phyloP scores from a whole-genome alignment of 2,888 invertebrate genomes.

The Amblyjoppa proteus region DNA sequence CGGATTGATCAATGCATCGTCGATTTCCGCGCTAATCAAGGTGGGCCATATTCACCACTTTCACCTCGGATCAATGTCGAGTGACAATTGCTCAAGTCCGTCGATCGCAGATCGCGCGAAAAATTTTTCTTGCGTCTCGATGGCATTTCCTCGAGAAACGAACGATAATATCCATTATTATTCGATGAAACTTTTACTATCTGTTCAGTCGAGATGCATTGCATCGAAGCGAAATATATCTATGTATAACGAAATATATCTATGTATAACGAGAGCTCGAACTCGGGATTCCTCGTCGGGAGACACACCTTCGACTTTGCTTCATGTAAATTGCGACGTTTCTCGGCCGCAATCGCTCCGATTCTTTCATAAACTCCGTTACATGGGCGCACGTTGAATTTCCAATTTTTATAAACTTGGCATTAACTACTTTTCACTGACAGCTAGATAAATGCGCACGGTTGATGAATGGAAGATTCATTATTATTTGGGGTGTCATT shows the following conservation, averaged over 20 bases:
- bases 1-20: too few relatives aligned
- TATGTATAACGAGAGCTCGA: not conserved
- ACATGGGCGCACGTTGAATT: constrained; percentile 19
- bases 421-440: not conserved
- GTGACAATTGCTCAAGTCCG: not conserved
- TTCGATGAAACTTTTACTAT: constrained; percentile 4
- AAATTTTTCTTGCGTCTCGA: not conserved
- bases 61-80: not conserved
- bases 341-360: constrained; percentile 15
- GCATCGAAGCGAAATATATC: not conserved
- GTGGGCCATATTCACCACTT: too few relatives aligned
- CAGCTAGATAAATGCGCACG: not conserved
- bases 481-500: not conserved
- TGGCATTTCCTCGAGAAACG: not conserved
- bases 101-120: not conserved
- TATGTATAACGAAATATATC: not conserved
- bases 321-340: constrained; percentile 39
- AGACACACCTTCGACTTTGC: constrained; percentile 11
- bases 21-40: too few relatives aligned
- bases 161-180: constrained; percentile 38
- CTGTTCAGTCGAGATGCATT: constrained; percentile 19
- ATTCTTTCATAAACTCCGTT: constrained; percentile 42
- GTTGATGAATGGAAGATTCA: not conserved
- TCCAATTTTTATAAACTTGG: constrained; percentile 10
- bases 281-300: constrained; percentile 9